Base-by-base conservation (phyloP, 2,888 invertebrate species). In the Andrena bicolor region DNA sequence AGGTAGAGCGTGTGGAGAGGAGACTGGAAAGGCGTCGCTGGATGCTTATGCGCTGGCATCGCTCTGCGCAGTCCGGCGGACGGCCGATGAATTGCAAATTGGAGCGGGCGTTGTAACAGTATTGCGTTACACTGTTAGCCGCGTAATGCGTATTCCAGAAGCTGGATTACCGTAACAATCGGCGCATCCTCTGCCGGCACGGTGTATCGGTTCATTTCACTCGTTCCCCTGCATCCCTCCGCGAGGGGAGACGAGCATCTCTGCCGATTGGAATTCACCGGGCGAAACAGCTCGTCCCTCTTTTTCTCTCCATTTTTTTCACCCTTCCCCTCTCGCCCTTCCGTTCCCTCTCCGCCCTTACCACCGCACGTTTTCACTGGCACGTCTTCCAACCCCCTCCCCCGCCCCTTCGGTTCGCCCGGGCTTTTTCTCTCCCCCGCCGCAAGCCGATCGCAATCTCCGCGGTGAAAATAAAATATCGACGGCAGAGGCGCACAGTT, bases 101-200 rank as follows among this genome's bases (percentile, higher is more conserved):
- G 82, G 73, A 58, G 53, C 83, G 20, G 41, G 58, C 78, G 41
- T 30, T 84, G 80, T 84, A 86, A 85, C 84, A 76, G 84, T 84
- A 84, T 84, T 82, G 84, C 86, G 76, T 71, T 82, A 76, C 86
- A 74, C 76, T 80, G 69, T 73, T 74, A 60, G 63, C 69, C 82
- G 79, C 61, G 80, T 85, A 85, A 84, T 85, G 84, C 79, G 82
- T 82, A 82, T 84, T 60, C 80, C 74, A 86, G 83, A 85, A 80
- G 83, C 86, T 80, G 83, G 85, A 86, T 86, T 86, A 85, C 80
- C 83, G 86, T 86, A 85, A 86, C 85, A 85, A 86, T 86, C 86
- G 80, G 53, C 56, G 83, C 80, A 79, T 84, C 76, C 80, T 83
- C 86, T 78, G 32, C 65, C 76, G 64, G 78, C 73, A 76, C 64